phyloP scores from a whole-genome alignment of 92 coral and sea anemone species.

The Plumapathes pennacea region DNA sequence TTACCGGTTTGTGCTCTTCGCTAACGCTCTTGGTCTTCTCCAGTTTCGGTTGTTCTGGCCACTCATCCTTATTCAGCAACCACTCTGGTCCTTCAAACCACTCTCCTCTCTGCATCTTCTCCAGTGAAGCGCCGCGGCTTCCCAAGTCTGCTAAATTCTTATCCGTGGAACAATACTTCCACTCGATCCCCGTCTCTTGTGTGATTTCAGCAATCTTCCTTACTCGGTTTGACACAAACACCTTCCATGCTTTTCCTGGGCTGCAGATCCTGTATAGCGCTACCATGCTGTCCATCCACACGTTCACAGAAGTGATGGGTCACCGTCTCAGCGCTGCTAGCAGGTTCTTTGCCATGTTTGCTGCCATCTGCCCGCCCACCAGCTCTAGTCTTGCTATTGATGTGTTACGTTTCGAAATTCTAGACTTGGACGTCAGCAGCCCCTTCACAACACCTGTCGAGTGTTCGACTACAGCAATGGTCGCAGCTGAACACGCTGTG shows the following conservation, averaged over 20 bases:
- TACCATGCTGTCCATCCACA: constrained; percentile 58
- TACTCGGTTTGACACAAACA: constrained; percentile 50
- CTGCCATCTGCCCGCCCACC: constrained; percentile 49
- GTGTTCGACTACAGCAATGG: constrained; percentile 45
- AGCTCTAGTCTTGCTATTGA: constrained; percentile 46
- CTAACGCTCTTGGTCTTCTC: constrained; percentile 12
- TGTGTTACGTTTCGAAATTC: constrained; percentile 51
- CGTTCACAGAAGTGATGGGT: constrained; percentile 26
- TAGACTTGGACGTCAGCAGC: constrained; percentile 59
- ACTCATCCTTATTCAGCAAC: constrained; percentile 41
- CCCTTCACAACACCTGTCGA: constrained; percentile 46
- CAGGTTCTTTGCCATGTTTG: constrained; percentile 42
- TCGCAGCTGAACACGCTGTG: constrained; percentile 41
- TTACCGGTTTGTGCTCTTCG: constrained; percentile 20
- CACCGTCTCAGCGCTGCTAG: constrained; percentile 12
- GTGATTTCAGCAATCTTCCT: constrained; percentile 59
- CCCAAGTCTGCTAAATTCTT: constrained; percentile 64
- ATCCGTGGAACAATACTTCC: constrained; percentile 66
- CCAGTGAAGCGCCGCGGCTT: constrained; percentile 52
- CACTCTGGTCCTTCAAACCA: constrained; percentile 64
- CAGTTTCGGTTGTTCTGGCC: constrained; percentile 62
- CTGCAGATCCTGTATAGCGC: constrained; percentile 63
- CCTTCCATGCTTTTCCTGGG: constrained; percentile 59
- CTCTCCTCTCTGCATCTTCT: constrained; percentile 47
- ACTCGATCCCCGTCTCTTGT: constrained; percentile 22